These are phyloP conservation scores for Ochropleura plecta DNA, from an alignment of 2,888 invertebrate genomes.

Conservation along the genomic window DNA sequence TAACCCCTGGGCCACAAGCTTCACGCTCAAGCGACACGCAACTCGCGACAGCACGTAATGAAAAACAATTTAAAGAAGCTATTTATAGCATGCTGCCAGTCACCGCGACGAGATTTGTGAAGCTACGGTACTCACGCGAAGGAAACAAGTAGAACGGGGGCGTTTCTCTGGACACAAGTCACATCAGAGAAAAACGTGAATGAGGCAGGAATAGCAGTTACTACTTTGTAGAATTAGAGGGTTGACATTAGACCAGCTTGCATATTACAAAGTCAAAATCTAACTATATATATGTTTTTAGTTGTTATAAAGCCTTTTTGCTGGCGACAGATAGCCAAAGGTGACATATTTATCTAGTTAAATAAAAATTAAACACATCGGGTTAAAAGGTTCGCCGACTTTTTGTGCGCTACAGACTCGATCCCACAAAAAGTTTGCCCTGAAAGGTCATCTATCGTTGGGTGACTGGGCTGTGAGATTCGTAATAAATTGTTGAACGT, in stretches of 20 bases:
- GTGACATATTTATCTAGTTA: constrained; percentile 8
- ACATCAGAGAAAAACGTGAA: background rate
- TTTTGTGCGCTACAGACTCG: constrained; percentile 10
- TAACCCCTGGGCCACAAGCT: background rate
- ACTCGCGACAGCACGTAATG: background rate
- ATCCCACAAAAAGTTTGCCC: background rate
- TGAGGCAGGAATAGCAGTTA: too few species aligned
- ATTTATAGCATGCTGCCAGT: background rate
- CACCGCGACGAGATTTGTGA: background rate
- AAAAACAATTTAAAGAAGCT: background rate
- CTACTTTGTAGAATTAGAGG: background rate
- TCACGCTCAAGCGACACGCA: background rate
- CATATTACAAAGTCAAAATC: background rate
- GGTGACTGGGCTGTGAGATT: constrained; percentile 7
- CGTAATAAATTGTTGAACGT: background rate
- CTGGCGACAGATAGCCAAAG: background rate
- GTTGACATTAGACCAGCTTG: background rate
- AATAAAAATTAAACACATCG: background rate
- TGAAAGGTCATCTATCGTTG: constrained; percentile 3
- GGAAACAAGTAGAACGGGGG: background rate
- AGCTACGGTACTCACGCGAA: background rate
- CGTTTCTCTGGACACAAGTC: background rate
- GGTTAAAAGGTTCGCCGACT: background rate
- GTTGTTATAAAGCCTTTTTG: background rate
- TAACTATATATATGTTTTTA: background rate